Percentiles rank a stretch among this genome's conserved stretches.
phyloP scores from a whole-genome alignment of 2,888 invertebrate species.

The Fabriciana adippe region DNA sequence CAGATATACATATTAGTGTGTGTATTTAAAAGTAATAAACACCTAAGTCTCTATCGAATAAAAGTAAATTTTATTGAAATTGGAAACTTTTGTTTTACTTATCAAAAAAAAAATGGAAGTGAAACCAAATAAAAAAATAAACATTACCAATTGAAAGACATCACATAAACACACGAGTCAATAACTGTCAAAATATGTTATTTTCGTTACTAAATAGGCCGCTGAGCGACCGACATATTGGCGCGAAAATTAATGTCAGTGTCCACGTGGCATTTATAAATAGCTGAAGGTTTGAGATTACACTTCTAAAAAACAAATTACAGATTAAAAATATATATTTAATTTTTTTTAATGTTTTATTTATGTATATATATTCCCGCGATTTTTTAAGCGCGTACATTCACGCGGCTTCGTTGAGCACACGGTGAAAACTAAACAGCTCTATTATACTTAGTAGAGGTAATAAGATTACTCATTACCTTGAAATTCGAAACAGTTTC shows the following conservation, averaged over 20 bases:
- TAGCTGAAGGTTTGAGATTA: not conserved
- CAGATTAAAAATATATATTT: not conserved
- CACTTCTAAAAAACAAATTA: not conserved
- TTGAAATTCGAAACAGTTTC: constrained; percentile 45
- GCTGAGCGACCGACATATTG: constrained; percentile 60
- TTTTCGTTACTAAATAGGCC: constrained; percentile 50
- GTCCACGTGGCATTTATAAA: constrained; percentile 13
- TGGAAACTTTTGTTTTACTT: too few relatives aligned
- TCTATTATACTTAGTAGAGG: constrained; percentile 26
- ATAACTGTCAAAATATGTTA: constrained; percentile 45
- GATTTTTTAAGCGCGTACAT: constrained; percentile 63
- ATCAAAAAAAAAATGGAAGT: constrained; percentile 33
- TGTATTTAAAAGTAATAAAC: not conserved
- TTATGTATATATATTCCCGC: not conserved
- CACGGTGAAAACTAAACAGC: constrained; percentile 42
- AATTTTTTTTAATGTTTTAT: not conserved
- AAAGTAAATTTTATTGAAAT: constrained; percentile 9
- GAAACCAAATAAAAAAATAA: constrained; percentile 33
- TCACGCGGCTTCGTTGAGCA: constrained; percentile 40
- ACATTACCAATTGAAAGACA: constrained; percentile 60
- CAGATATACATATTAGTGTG: not conserved
- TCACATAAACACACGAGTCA: constrained; percentile 43
- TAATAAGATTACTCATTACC: constrained; percentile 44
- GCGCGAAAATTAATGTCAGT: constrained; percentile 67
- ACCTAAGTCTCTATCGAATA: not conserved